Evolutionary conservation across 1,140 invertebrate genomes (phyloP), one percentile per base, ranked within the genome.

Genomic region (Drosophila rhopaloa): DNA sequence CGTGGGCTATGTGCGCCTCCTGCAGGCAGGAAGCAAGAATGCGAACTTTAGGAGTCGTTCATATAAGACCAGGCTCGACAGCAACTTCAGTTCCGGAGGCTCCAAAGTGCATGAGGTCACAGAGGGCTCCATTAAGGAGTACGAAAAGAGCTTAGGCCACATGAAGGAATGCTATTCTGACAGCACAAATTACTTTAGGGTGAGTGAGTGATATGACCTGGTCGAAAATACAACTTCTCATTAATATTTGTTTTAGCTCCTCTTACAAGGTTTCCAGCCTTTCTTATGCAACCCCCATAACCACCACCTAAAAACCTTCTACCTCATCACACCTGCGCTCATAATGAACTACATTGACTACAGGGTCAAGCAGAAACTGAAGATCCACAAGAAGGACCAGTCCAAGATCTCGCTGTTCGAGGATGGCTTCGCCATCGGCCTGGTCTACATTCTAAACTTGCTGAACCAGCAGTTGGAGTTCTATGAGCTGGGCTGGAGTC

Each of bases 341-440:
- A 99, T 97, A 4, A 94, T 99, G 54, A 99, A 99, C 93, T 99
- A 97, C 93, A 95, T 99, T 11, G 98, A 99, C 90, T 96, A 99
- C 91, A 96, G 97, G 24, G 95, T 99, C 53, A 95, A 96, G 16
- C 97, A 96, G 77, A 99, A 99, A 92, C 97, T 99, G 79, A 97
- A 98, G 92, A 95, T 99, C 93, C 95, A 94, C 76, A 92, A 92
- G 43, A 92, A 91, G 54, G 97, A 97, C 81, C 96, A 96, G 91
- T 93, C 94, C 13, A 97, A 96, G 27, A 96, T 97, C 60, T 70
- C 88, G 2, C 95, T 97, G 4, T 99, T 99, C 93, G 98, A 99
- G 93, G 99, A 99, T 93, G 99, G 99, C 38, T 99, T 99, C 94
- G 97, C 98, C 27, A 97, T 99, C 95, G 98, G 98, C 13, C 92